Evolutionary conservation across 2,888 invertebrate genomes (phyloP).

Genomic region (Platycnemis pennipes): DNA sequence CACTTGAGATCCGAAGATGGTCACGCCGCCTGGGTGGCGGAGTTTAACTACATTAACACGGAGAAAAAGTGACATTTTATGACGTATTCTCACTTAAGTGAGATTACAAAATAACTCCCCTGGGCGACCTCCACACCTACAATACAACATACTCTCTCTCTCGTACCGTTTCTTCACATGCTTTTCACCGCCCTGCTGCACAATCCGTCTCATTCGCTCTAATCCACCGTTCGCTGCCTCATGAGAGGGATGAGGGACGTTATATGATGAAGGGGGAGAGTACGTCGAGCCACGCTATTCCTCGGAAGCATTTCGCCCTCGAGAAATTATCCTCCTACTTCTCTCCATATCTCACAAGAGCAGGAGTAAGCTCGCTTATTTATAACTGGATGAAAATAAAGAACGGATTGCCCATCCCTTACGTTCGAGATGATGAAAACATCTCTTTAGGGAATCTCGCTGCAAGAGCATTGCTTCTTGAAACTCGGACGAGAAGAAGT

Average conservation of each 20-base stretch:
- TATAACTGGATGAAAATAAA: neutral
- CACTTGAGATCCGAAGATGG: too few relatives aligned
- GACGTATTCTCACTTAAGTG: too few relatives aligned
- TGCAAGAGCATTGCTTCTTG: neutral
- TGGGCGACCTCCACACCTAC: too few relatives aligned
- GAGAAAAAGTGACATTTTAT: too few relatives aligned
- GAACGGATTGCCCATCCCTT: neutral
- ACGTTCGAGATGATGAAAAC: neutral
- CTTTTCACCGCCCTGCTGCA: neutral
- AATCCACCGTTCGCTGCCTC: neutral
- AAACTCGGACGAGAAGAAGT: neutral
- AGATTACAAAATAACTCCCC: too few relatives aligned
- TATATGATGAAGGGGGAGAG: neutral
- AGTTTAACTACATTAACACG: too few relatives aligned
- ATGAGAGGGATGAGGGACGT: neutral
- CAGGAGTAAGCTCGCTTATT: neutral
- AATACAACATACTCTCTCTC: neutral
- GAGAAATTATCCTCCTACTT: slow-evolving; percentile 13
- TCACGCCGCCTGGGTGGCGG: too few relatives aligned
- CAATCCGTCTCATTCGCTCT: neutral
- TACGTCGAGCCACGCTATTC: neutral
- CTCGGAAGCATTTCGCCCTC: neutral
- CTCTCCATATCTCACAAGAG: neutral
- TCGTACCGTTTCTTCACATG: neutral
- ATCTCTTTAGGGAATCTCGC: neutral